phyloP scores from a whole-genome alignment of 2,888 invertebrate species.

The Omphaloscelis lunosa region DNA sequence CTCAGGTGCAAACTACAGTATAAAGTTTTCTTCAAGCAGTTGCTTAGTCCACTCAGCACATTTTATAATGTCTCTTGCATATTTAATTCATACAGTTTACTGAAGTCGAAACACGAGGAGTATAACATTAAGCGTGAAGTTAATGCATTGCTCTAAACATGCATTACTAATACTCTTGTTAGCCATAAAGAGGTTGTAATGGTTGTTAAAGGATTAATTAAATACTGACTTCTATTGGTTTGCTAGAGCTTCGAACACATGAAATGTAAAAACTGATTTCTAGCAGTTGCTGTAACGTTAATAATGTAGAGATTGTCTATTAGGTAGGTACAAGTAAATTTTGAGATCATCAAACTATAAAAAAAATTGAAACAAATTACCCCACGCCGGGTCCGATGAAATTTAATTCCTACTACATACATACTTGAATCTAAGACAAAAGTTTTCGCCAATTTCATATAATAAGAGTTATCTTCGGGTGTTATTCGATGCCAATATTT shows the following conservation, averaged over 20 bases:
- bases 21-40: neutral
- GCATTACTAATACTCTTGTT: slow-evolving; percentile 19
- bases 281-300: neutral
- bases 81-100: slow-evolving; percentile 22
- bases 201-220: slow-evolving; percentile 4
- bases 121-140: slow-evolving; percentile 22
- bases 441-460: neutral
- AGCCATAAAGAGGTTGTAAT: neutral
- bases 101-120: slow-evolving; percentile 6
- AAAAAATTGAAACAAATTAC: neutral
- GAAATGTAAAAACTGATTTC: neutral
- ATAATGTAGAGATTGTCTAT: neutral
- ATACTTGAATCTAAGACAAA: neutral
- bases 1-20: slow-evolving; percentile 14
- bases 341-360: neutral
- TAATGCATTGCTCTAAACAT: slow-evolving; percentile 24
- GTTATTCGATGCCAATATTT: neutral
- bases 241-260: neutral
- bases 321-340: neutral
- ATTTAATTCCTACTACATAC: neutral
- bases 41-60: slow-evolving; percentile 14
- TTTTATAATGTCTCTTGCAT: slow-evolving; percentile 20
- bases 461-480: neutral
- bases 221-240: neutral
- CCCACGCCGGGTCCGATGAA: neutral